Conservation (phyloP, 2,113 vertebrate genomes). For the Callopanchax toddi region DNA sequence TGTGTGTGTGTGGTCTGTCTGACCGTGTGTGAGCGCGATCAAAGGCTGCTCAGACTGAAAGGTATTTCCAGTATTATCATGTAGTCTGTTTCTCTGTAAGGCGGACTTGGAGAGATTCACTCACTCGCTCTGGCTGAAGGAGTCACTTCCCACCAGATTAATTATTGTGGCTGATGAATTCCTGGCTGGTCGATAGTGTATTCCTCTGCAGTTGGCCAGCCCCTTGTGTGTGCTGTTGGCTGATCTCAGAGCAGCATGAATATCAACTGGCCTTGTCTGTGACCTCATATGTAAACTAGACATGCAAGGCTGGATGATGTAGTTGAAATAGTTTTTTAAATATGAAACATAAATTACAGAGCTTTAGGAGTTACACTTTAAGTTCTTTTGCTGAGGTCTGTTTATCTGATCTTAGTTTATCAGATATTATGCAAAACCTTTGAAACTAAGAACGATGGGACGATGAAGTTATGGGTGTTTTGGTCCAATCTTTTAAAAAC, state of each 20-base stretch:
- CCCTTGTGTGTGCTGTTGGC: slow-evolving; percentile 16
- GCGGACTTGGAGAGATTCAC: slow-evolving; percentile 21
- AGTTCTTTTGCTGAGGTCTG: too few species aligned
- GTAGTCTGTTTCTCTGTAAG: slow-evolving; percentile 39
- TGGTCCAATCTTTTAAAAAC: too few species aligned
- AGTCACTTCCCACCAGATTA: slow-evolving; percentile 56
- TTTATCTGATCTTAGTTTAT: too few species aligned
- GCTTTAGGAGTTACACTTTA: too few species aligned
- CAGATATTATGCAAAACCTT: too few species aligned
- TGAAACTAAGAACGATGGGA: too few species aligned
- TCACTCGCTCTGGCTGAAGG: slow-evolving; percentile 9
- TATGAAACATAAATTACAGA: neutral
- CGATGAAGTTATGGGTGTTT: too few species aligned
- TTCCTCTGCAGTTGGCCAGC: slow-evolving; percentile 39
- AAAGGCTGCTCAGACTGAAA: neutral
- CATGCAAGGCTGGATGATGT: neutral
- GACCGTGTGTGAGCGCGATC: slow-evolving; percentile 5
- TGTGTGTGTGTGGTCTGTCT: slow-evolving; percentile 19
- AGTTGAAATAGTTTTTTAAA: neutral
- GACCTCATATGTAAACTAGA: slow-evolving; percentile 19
- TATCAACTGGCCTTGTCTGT: slow-evolving; percentile 21
- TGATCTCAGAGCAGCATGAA: slow-evolving; percentile 29
- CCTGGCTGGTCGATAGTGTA: slow-evolving; percentile 55
- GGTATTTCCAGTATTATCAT: slow-evolving; percentile 15
- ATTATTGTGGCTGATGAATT: slow-evolving; percentile 64